A percentile compares a stretch with the other conserved stretches of the same genome.
phyloP scores from a whole-genome alignment of 2,888 invertebrate genomes.

The Cybosia mesomella region DNA sequence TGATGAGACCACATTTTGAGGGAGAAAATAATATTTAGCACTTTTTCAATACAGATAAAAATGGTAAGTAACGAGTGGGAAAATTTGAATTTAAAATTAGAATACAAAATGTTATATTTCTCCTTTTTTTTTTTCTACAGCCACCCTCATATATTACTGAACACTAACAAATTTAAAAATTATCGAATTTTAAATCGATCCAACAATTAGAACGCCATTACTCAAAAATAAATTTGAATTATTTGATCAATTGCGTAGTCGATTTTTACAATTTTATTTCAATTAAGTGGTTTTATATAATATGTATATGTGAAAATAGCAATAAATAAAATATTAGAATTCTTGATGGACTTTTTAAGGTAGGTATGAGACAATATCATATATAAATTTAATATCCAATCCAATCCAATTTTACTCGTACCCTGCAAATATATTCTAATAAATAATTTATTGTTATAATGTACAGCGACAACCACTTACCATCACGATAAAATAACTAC shows the following conservation, averaged over 20 bases:
- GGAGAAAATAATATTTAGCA: not conserved
- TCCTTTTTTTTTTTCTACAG: not conserved
- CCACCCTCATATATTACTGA: too few relatives aligned
- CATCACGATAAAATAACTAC: not conserved
- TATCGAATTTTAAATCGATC: not conserved
- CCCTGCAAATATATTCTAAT: too few relatives aligned
- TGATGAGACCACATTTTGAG: slow-evolving; percentile 17
- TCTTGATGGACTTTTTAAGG: too few relatives aligned
- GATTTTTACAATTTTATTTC: too few relatives aligned
- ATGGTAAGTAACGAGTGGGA: not conserved
- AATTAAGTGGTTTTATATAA: too few relatives aligned
- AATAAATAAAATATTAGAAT: too few relatives aligned
- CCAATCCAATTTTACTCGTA: too few relatives aligned
- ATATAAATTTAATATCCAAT: too few relatives aligned
- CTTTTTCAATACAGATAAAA: not conserved
- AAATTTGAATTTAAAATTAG: not conserved
- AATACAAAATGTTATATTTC: not conserved
- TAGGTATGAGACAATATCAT: too few relatives aligned
- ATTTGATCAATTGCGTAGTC: not conserved
- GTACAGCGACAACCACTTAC: not conserved
- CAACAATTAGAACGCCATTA: not conserved
- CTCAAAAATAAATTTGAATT: not conserved
- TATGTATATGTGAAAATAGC: too few relatives aligned
- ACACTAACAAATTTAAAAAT: too few relatives aligned
- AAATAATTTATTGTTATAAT: not conserved